phyloP scores from a whole-genome alignment of 2,797 vertebrate species.

The Acanthurus leucopareius region DNA sequence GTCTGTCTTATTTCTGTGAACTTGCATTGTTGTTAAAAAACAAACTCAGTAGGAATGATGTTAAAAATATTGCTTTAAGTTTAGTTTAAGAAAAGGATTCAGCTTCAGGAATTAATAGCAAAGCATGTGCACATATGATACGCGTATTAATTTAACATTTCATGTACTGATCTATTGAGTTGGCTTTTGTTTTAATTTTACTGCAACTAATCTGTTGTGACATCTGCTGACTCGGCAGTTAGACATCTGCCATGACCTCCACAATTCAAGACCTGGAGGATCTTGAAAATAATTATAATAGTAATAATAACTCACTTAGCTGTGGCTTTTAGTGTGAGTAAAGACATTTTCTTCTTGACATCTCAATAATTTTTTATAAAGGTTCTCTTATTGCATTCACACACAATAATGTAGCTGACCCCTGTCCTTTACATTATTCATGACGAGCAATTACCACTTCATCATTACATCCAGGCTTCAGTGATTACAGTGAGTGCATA shows the following conservation, averaged over 20 bases:
- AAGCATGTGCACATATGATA: not conserved
- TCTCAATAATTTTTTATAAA: conserved; percentile 3
- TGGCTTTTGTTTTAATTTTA: conserved; percentile 30
- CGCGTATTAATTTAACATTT: conserved; percentile 3
- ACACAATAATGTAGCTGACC: conserved; percentile 10
- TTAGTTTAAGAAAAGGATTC: not conserved
- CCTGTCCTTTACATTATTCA: not conserved
- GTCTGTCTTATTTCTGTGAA: not conserved
- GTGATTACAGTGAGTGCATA: conserved; percentile 47
- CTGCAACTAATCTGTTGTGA: conserved; percentile 28
- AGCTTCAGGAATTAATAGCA: not conserved
- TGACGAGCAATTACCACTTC: conserved; percentile 22
- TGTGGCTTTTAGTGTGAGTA: conserved; percentile 1
- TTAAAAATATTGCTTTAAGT: not conserved
- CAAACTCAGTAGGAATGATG: not conserved
- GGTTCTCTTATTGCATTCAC: not conserved
- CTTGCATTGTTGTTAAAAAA: not conserved
- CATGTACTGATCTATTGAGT: conserved; percentile 1
- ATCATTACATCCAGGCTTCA: conserved; percentile 48
- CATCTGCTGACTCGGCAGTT: conserved; percentile 36
- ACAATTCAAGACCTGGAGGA: not conserved
- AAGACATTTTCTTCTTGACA: not conserved
- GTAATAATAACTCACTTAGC: conserved; percentile 1
- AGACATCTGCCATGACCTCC: conserved; percentile 36
- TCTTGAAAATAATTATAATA: not conserved